Evolutionary conservation across 2,888 invertebrate species (phyloP), one percentile per base, ranked within the genome.

Genomic region (Bimastos eiseni): DNA sequence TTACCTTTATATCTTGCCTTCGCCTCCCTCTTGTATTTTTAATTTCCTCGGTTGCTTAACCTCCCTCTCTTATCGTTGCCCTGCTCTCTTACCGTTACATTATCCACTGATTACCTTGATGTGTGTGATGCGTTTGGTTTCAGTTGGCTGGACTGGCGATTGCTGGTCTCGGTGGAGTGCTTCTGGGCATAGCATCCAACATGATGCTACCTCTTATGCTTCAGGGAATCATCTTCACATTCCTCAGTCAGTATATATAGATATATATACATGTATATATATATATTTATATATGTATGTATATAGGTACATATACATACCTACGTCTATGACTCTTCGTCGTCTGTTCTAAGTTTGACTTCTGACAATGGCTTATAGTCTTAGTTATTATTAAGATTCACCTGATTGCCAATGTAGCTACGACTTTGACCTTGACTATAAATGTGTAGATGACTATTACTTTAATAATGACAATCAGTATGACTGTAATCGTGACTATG

Each of bases 61-160:
- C 36, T 24, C 41, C 24, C 17, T n/a, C 55, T 15, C 70, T n/a
- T 44, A 19, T 13, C 37, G 89, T 19, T 34, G 13, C 36, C 34
- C 88, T 17, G 21, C 49, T 49, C 49, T 49, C 49, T 84, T 84
- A 36, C 37, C 34, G 11, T 86, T 36, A 37, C 37, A 19, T 36
- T 36, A 17, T 36, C 37, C 17, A 21, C 17, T 49, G 3, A 38
- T 30, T 44, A 24, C 36, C 55, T 19, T 89, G 33, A 38, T 3
- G 30, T 89, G 24, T 30, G 15, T 88, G n/a, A 88, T 34, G 34
- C n/a, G 86, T 30, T 41, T 38, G 36, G 36, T 55, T 83, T 44
- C 90, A 90, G 90, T 41, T 90, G 44, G n/a, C 49, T 33, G 90
- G 90, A 0, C 34, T 86, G 86, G 15, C 84, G 88, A 88, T 44